Evolutionary conservation across 2,888 invertebrate species (phyloP).

Genomic region (Oegoconia quadripuncta): DNA sequence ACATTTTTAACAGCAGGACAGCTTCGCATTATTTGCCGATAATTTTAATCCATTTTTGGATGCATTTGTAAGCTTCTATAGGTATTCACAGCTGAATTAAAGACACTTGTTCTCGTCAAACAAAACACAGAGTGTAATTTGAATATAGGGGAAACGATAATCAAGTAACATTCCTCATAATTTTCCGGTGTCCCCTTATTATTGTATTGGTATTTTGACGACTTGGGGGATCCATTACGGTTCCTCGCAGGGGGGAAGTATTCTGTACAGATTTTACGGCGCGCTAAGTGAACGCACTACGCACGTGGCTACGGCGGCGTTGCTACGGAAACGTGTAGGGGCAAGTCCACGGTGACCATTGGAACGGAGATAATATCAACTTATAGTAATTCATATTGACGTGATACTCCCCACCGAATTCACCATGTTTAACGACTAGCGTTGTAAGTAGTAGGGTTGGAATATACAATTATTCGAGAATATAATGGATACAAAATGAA

Average conservation of each 20-base stretch:
- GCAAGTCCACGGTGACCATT: slow-evolving; percentile 24
- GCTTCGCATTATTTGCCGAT: no score
- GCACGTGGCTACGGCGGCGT: slow-evolving; percentile 36
- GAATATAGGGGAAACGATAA: slow-evolving; percentile 18
- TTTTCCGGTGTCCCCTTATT: slow-evolving; percentile 31
- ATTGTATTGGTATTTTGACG: slow-evolving; percentile 37
- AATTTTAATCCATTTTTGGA: no score
- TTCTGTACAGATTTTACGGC: slow-evolving; percentile 44
- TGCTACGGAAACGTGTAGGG: slow-evolving; percentile 13
- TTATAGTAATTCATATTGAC: no score
- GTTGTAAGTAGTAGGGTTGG: not conserved
- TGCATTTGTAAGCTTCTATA: no score
- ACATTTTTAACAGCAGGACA: no score
- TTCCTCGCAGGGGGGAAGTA: slow-evolving; percentile 26
- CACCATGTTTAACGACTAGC: no score
- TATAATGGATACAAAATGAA: no score
- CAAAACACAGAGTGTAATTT: not conserved
- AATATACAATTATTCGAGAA: no score
- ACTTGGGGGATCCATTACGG: slow-evolving; percentile 40
- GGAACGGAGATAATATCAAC: no score
- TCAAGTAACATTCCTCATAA: slow-evolving; percentile 30
- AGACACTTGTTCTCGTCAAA: not conserved
- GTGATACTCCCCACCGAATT: no score
- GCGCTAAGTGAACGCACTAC: slow-evolving; percentile 42
- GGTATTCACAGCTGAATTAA: no score